Evolutionary conservation across 2,888 invertebrate species (phyloP).

Genomic region (Sarcophaga subvicina): DNA sequence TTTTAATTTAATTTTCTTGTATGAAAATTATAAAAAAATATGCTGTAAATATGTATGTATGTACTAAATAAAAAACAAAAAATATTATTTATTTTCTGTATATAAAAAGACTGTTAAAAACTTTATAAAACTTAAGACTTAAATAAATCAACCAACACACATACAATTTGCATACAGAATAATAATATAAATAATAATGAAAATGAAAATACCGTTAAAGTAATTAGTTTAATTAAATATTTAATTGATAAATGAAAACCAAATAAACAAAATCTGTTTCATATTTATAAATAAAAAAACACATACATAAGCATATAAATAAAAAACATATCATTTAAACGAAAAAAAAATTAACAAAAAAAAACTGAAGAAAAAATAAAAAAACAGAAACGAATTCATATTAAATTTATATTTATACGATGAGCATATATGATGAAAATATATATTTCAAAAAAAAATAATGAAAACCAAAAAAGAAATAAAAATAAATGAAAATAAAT

Average conservation of each 20-base stretch:
- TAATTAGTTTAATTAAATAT: conserved; percentile 33
- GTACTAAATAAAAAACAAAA: not conserved
- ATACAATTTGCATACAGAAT: not conserved
- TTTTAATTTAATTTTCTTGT: no score
- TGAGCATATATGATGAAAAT: no score
- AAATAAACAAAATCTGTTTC: conserved; percentile 47
- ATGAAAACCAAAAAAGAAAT: not conserved
- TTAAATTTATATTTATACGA: conserved; percentile 43
- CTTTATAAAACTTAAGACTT: not conserved
- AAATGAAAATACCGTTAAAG: conserved; percentile 2
- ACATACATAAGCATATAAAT: not conserved
- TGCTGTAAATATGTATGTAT: conserved; percentile 32
- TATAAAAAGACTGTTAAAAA: conserved; percentile 64
- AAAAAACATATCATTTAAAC: conserved; percentile 63
- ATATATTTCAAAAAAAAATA: conserved; percentile 10
- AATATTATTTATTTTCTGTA: conserved; percentile 11
- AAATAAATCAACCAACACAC: conserved; percentile 1
- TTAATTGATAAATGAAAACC: conserved; percentile 28
- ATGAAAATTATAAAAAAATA: no score
- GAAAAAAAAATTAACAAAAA: no score
- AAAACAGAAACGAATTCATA: conserved; percentile 35
- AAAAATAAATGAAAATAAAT: conserved; percentile 15
- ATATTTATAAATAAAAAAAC: conserved; percentile 19
- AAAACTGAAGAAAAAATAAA: not conserved
- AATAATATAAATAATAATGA: conserved; percentile 13